Evolutionary conservation across 2,888 invertebrate species (phyloP), one percentile per base, ranked within the genome.

Genomic region (Alviniconcha strummeri): DNA sequence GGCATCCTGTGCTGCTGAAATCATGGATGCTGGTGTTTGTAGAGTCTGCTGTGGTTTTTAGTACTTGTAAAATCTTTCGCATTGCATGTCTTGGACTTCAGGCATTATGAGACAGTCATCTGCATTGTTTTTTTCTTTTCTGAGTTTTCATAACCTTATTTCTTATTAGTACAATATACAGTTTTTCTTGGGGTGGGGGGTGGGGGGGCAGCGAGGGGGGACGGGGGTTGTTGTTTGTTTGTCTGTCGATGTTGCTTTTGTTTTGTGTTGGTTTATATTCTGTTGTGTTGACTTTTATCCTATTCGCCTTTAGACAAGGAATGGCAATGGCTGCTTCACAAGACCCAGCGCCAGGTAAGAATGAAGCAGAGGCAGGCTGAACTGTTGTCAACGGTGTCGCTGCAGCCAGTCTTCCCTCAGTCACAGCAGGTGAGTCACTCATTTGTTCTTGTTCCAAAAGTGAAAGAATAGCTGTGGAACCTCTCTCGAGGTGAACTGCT

Each of bases 251-350:
- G 6, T 69, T n/a, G 15, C 69, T 15, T 69, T n/a, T n/a, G 17
- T n/a, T n/a, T 9, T 72, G 72, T 56, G n/a, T 56, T 6, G 5
- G 6, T 36, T 17, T n/a, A 5, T 76, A 5, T 11, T 4, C 55
- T 1, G 13, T 9, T 15, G 15, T 84, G 17, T 55, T 57, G 5
- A 19, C 72, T 55, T 71, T 17, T 15, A 54, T 56, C 15, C 19
- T 11, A 13, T 9, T 54, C 56, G 57, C 9, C 80, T 84, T 8
- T 76, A 90, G 90, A 87, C 77, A 88, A 86, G 71, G 89, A 89
- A 36, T 86, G 85, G 67, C 79, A 84, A 80, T 90, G 90, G 90
- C 80, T 86, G 11, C 80, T 89, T 52, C 83, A 80, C 11, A 86
- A 88, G 79, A 67, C 88, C 4, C 82, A 83, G 71, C 84, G 84